Evolutionary conservation across 2,888 invertebrate genomes (phyloP).

Genomic region (Lepas anatifera): DNA sequence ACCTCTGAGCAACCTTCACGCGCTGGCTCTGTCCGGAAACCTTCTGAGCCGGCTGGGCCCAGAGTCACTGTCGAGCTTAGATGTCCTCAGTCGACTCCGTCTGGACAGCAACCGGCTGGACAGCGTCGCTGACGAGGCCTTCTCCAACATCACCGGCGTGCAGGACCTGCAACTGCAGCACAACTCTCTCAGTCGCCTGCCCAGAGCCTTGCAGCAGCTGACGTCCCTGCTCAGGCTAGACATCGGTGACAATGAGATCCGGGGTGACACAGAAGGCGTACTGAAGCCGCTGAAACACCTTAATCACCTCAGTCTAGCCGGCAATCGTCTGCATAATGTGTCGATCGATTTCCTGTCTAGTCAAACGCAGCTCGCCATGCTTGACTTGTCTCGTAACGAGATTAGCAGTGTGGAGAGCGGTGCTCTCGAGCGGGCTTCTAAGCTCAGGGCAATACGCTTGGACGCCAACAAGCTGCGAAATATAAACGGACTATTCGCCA

Average conservation of each 20-base stretch:
- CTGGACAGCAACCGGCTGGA: slow-evolving; percentile 74
- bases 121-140: slow-evolving; percentile 74
- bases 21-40: slow-evolving; percentile 72
- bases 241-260: slow-evolving; percentile 80
- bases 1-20: slow-evolving; percentile 84
- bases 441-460: slow-evolving; percentile 70
- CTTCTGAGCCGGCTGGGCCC: slow-evolving; percentile 71
- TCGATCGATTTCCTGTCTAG: slow-evolving; percentile 35
- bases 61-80: slow-evolving; percentile 73
- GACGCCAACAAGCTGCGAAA: slow-evolving; percentile 73
- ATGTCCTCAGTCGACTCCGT: slow-evolving; percentile 69
- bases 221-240: slow-evolving; percentile 73
- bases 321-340: slow-evolving; percentile 32
- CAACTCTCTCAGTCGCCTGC: slow-evolving; percentile 66
- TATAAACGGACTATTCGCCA: slow-evolving; percentile 68
- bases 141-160: slow-evolving; percentile 77
- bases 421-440: slow-evolving; percentile 63
- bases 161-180: slow-evolving; percentile 83
- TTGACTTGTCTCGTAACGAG: slow-evolving; percentile 76
- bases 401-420: slow-evolving; percentile 53
- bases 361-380: slow-evolving; percentile 44
- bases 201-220: slow-evolving; percentile 71
- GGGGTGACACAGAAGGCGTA: slow-evolving; percentile 62
- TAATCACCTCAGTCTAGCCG: slow-evolving; percentile 33
- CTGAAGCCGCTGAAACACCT: slow-evolving; percentile 70